A percentile compares a stretch with the other conserved stretches of the same genome.
Evolutionary conservation across 2,888 invertebrate genomes (phyloP).

Genomic region (Cotesia congregata): DNA sequence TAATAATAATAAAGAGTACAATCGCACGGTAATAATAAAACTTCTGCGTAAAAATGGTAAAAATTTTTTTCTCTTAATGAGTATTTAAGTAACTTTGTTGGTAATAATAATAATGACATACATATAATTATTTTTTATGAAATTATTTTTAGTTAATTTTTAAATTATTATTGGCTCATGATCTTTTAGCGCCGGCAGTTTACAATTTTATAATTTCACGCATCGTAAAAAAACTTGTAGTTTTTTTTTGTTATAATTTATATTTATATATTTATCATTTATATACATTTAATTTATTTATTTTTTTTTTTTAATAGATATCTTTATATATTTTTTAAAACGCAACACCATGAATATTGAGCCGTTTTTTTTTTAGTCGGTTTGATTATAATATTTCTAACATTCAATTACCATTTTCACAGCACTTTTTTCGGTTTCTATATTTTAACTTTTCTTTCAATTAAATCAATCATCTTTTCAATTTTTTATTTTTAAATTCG

Average conservation of each 20-base stretch:
- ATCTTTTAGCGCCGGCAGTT: constrained; percentile 11
- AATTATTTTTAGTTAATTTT: constrained; percentile 24
- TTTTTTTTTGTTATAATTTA: neutral
- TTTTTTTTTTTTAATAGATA: neutral
- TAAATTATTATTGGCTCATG: constrained; percentile 7
- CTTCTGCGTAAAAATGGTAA: constrained; percentile 35
- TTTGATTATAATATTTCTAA: constrained; percentile 11
- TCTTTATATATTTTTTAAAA: neutral
- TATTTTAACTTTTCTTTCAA: constrained; percentile 10
- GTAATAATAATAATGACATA: constrained; percentile 27
- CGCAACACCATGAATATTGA: neutral
- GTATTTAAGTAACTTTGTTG: constrained; percentile 56
- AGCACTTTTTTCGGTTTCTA: constrained; percentile 36
- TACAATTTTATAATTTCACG: neutral
- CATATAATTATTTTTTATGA: neutral
- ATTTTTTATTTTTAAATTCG: neutral
- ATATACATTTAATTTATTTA: neutral
- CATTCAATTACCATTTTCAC: constrained; percentile 31
- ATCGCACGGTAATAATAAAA: neutral
- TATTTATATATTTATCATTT: neutral
- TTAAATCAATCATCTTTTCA: constrained; percentile 4
- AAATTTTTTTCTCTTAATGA: constrained; percentile 41
- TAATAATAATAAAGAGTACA: constrained; percentile 28
- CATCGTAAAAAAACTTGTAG: neutral
- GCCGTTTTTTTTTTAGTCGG: neutral